These are phyloP conservation scores for Galagoides demidoff DNA, from an alignment of 2,797 vertebrate genomes.

Conservation along the genomic window DNA sequence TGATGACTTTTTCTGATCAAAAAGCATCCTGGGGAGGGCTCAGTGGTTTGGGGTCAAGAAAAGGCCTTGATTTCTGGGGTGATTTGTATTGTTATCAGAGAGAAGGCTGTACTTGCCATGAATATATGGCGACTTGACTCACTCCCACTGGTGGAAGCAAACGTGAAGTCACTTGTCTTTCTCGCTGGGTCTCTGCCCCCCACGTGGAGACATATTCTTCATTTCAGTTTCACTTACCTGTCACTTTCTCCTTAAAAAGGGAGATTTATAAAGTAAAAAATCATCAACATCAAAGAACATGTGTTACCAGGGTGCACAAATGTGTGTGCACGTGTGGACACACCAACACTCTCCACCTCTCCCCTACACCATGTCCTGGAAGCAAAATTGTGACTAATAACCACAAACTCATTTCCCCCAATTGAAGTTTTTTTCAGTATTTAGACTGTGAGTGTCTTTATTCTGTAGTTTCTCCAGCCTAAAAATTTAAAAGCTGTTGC, in stretches of 20 bases:
- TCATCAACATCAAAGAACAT: constrained; percentile 50
- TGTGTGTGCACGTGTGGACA: too few relatives aligned
- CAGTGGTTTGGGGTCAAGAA: constrained; percentile 80
- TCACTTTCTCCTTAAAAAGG: constrained; percentile 69
- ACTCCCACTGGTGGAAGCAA: constrained; percentile 27
- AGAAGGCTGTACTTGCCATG: constrained; percentile 21
- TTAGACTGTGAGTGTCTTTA: neutral
- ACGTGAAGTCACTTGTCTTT: neutral
- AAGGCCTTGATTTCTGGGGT: constrained; percentile 69
- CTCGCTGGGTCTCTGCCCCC: neutral
- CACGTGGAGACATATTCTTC: constrained; percentile 29
- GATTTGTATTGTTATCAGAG: constrained; percentile 82
- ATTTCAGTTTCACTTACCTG: constrained; percentile 64
- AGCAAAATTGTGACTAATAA: constrained; percentile 14
- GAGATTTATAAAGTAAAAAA: constrained; percentile 72
- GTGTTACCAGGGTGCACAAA: neutral
- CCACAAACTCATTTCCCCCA: neutral
- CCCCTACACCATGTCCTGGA: neutral
- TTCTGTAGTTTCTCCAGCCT: constrained; percentile 3
- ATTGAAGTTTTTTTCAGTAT: neutral
- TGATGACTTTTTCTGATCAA: constrained; percentile 83
- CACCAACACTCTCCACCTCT: neutral
- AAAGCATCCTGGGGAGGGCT: constrained; percentile 80
- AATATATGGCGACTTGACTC: neutral
- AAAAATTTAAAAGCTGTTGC: constrained; percentile 46